Conservation (phyloP, 1,140 invertebrate genomes). For the Ectropis grisescens region DNA sequence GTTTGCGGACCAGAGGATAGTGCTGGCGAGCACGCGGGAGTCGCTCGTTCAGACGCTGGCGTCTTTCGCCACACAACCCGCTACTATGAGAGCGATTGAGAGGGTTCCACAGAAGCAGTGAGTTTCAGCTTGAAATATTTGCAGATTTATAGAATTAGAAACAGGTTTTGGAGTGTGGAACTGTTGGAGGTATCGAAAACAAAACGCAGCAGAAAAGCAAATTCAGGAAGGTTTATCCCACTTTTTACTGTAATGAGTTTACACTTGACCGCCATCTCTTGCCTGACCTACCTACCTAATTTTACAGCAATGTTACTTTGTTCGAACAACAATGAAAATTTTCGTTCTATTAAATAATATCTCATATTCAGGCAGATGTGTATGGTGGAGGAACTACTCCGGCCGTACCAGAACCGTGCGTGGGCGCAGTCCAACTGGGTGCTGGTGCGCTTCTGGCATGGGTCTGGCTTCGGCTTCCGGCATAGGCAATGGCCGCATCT, state of each 20-base stretch:
- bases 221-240: too few relatives aligned
- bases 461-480: constrained; percentile 85
- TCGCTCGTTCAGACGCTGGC: constrained; percentile 82
- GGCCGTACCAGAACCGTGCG: constrained; percentile 85
- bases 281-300: too few relatives aligned
- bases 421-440: constrained; percentile 93
- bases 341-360: too few relatives aligned
- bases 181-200: too few relatives aligned
- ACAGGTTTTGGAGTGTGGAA: neutral
- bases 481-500: constrained; percentile 71
- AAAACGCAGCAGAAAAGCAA: too few relatives aligned
- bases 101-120: constrained; percentile 54
- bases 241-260: too few relatives aligned
- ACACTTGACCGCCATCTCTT: too few relatives aligned
- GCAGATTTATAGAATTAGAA: constrained; percentile 1
- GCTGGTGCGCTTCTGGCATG: constrained; percentile 87
- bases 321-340: too few relatives aligned
- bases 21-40: constrained; percentile 82
- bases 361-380: constrained; percentile 72
- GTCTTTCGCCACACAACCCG: constrained; percentile 52
- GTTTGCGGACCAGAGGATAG: constrained; percentile 82
- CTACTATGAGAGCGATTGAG: constrained; percentile 57
- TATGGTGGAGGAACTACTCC: constrained; percentile 78
- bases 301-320: too few relatives aligned
- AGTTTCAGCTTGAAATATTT: constrained; percentile 16